A percentile compares a stretch with the other conserved stretches of the same genome.
Evolutionary conservation across 2,888 invertebrate genomes (phyloP).

Genomic region (Phymatocera aterrima): DNA sequence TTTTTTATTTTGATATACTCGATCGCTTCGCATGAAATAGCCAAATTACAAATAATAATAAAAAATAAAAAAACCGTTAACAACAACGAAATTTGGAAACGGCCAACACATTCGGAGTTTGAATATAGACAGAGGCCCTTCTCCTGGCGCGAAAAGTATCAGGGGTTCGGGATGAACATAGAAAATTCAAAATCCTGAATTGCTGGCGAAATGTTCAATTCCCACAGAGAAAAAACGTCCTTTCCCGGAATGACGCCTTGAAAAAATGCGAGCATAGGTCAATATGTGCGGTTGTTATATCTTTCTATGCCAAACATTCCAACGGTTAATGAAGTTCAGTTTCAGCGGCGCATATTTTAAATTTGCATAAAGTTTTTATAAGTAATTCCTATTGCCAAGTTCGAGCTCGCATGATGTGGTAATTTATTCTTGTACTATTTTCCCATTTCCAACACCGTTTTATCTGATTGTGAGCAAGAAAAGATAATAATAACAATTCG

Average conservation of each 20-base stretch:
- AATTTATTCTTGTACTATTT: not conserved
- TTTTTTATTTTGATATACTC: not conserved
- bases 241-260: not conserved
- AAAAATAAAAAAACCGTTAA: slow-evolving; percentile 16
- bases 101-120: not conserved
- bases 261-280: not conserved
- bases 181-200: slow-evolving; percentile 32
- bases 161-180: slow-evolving; percentile 4
- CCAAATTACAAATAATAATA: slow-evolving; percentile 6
- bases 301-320: no score
- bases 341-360: no score
- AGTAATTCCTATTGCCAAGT: no score
- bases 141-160: not conserved
- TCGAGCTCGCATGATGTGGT: no score
- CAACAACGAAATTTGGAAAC: not conserved
- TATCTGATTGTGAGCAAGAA: not conserved
- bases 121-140: not conserved
- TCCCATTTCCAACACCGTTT: not conserved
- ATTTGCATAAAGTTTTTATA: no score
- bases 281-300: not conserved
- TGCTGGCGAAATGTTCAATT: slow-evolving; percentile 28
- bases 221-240: not conserved
- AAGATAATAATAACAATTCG: not conserved
- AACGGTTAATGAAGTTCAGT: no score
- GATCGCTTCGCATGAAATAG: not conserved